Evolutionary conservation across 1,140 invertebrate genomes (phyloP).

Genomic region (Drosophila virilis): DNA sequence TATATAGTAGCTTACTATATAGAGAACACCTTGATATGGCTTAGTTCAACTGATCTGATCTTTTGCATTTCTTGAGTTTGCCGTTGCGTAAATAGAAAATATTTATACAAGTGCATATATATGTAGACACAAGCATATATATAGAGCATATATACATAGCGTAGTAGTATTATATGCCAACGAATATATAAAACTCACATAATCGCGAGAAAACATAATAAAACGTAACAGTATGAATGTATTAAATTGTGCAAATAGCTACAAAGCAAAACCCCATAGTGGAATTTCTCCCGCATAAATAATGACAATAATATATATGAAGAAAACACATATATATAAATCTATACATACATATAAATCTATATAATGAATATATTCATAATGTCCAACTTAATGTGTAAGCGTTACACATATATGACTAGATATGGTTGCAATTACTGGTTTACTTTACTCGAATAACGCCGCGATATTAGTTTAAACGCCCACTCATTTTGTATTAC

Average conservation of each 20-base stretch:
- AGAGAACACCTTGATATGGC: constrained; percentile 40
- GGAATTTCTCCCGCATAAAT: constrained; percentile 80
- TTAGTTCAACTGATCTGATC: constrained; percentile 58
- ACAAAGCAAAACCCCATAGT: constrained; percentile 65
- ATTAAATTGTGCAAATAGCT: constrained; percentile 35
- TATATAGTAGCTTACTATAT: constrained; percentile 56
- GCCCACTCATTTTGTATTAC: constrained; percentile 32
- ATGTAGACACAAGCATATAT: constrained; percentile 51
- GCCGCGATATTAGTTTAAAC: constrained; percentile 72
- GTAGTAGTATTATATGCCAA: constrained; percentile 71
- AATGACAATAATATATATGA: constrained; percentile 82
- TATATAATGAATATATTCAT: constrained; percentile 46
- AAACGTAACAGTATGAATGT: constrained; percentile 9
- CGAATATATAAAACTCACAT: constrained; percentile 56
- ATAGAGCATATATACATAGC: constrained; percentile 47
- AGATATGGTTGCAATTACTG: constrained; percentile 16
- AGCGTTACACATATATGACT: constrained; percentile 57
- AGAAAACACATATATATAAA: constrained; percentile 29
- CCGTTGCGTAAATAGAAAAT: constrained; percentile 36
- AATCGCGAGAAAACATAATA: constrained; percentile 31
- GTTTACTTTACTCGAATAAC: constrained; percentile 44
- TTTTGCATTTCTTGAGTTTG: constrained; percentile 63
- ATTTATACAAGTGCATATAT: constrained; percentile 46
- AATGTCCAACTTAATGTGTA: constrained; percentile 66
- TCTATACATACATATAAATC: constrained; percentile 34